Conservation (phyloP, 2,113 vertebrate species). For the Bubalus kerabau region DNA sequence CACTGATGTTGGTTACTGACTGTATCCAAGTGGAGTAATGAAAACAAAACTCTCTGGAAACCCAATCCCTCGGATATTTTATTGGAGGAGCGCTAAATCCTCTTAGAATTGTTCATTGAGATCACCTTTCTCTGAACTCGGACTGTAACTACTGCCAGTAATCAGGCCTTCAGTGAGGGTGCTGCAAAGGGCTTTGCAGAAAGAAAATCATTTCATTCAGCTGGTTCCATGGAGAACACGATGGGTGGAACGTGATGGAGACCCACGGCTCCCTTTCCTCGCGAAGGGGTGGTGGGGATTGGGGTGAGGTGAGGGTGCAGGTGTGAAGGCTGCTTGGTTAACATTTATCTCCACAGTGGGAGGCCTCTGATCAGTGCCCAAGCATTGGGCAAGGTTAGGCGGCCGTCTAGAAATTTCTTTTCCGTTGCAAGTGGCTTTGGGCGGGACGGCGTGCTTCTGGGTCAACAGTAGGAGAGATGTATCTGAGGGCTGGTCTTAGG, state of each 20-base stretch:
- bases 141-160: neutral
- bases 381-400: neutral
- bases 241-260: neutral
- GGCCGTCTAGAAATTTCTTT: neutral
- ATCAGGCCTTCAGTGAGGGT: neutral
- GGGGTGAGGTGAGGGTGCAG: neutral
- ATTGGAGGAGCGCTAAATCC: conserved; percentile 36
- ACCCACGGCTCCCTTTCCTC: neutral
- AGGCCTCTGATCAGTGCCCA: neutral
- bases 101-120: conserved; percentile 24
- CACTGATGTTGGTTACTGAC: neutral
- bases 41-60: conserved; percentile 42
- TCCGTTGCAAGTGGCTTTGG: neutral
- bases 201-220: neutral
- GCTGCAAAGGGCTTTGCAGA: neutral
- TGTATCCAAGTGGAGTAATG: neutral
- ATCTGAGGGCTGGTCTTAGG: neutral
- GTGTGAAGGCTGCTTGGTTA: neutral
- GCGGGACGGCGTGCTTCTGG: neutral
- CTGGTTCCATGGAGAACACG: neutral
- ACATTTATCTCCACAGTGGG: neutral
- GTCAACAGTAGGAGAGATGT: neutral
- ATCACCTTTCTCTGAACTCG: conserved; percentile 56
- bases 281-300: neutral
- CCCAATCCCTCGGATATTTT: neutral